These are phyloP conservation scores for Loris lydekkerianus DNA, from an alignment of 2,797 vertebrate genomes.

Conservation along the genomic window DNA sequence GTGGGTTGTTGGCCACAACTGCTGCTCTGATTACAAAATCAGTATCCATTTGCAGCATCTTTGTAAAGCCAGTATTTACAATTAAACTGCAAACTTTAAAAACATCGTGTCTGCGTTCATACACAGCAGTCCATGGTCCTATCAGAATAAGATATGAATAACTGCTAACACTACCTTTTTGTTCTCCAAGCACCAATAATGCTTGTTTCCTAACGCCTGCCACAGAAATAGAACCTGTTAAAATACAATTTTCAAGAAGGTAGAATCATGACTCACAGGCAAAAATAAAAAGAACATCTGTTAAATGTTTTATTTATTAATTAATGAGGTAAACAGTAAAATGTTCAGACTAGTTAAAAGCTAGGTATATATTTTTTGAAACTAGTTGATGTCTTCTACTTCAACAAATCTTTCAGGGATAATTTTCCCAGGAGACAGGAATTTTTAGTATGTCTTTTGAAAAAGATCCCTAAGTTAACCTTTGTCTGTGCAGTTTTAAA, in stretches of 20 bases:
- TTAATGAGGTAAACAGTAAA: slow-evolving; percentile 10
- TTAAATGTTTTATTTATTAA: slow-evolving; percentile 53
- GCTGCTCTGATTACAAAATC: background rate
- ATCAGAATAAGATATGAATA: background rate
- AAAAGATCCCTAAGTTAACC: background rate
- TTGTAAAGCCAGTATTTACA: background rate
- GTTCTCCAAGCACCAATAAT: background rate
- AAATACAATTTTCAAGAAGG: background rate
- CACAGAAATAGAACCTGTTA: background rate
- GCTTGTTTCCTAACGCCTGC: background rate
- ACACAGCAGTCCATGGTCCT: background rate
- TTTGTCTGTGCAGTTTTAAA: slow-evolving; percentile 11
- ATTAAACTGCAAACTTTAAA: background rate
- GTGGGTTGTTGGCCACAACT: background rate
- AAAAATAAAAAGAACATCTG: slow-evolving; percentile 20
- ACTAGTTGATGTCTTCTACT: background rate
- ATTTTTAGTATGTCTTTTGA: background rate
- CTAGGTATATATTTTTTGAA: background rate
- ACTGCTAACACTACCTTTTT: background rate
- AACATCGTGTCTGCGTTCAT: background rate
- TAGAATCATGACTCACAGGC: background rate
- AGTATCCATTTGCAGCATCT: background rate
- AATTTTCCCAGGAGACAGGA: slow-evolving; percentile 9
- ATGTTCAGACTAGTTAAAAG: background rate
- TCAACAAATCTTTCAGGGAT: background rate